These are phyloP conservation scores for Apodemus agrarius DNA, from an alignment of 2,797 vertebrate genomes.

Conservation along the genomic window DNA sequence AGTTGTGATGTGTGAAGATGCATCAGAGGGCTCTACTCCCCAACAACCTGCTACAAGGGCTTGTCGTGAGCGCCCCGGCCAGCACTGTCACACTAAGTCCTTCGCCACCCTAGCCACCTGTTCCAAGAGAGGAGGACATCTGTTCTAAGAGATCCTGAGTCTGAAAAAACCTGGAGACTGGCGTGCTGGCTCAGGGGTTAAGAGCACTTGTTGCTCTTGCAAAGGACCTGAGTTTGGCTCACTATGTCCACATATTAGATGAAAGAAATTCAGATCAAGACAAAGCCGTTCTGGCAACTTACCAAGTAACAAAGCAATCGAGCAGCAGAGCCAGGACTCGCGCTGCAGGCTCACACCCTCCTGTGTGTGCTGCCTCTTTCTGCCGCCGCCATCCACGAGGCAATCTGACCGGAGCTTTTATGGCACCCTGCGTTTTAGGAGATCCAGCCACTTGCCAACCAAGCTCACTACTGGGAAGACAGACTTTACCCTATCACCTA, in stretches of 20 bases:
- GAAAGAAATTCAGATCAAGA: background rate
- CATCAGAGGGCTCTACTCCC: background rate
- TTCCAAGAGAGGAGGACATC: background rate
- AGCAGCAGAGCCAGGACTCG: background rate
- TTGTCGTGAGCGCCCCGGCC: background rate
- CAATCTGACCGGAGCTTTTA: background rate
- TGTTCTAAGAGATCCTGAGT: background rate
- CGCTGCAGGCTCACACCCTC: background rate
- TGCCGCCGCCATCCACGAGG: background rate
- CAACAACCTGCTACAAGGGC: background rate
- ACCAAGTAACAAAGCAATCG: constrained; percentile 12
- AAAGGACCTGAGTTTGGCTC: background rate
- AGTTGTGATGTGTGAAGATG: background rate
- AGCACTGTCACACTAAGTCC: background rate
- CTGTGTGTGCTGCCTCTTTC: background rate
- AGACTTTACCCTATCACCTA: background rate
- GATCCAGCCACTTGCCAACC: background rate
- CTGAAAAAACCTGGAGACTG: background rate
- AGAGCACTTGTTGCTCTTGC: background rate
- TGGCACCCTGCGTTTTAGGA: background rate
- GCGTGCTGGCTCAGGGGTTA: background rate
- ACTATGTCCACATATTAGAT: background rate
- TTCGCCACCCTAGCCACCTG: background rate
- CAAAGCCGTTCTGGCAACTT: background rate
- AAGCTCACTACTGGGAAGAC: background rate